Evolutionary conservation across 2,797 vertebrate genomes (phyloP).

Genomic region (Oryzias sinensis): DNA sequence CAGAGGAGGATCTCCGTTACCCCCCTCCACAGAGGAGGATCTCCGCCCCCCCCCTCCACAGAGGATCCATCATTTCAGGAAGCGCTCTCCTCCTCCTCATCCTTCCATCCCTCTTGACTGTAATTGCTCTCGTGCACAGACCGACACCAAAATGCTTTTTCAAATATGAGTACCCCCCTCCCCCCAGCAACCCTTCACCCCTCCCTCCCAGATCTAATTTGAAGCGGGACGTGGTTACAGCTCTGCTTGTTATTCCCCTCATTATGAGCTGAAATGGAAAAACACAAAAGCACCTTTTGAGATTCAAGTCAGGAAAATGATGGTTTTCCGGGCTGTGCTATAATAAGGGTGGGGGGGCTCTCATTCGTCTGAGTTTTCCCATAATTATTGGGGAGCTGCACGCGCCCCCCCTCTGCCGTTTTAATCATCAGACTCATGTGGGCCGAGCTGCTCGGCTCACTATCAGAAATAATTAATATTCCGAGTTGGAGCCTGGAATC

Average conservation of each 20-base stretch:
- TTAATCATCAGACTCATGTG: slow-evolving; percentile 44
- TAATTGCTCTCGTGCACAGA: slow-evolving; percentile 74
- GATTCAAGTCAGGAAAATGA: slow-evolving; percentile 65
- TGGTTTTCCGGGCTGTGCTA: slow-evolving; percentile 47
- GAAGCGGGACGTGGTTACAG: slow-evolving; percentile 67
- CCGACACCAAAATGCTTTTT: slow-evolving; percentile 76
- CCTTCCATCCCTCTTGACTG: slow-evolving; percentile 42
- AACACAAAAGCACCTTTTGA: slow-evolving; percentile 70
- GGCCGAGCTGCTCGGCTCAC: slow-evolving; percentile 32
- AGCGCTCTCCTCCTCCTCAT: slow-evolving; percentile 47
- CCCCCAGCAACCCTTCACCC: slow-evolving; percentile 17
- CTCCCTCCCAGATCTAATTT: slow-evolving; percentile 64
- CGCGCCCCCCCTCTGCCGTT: slow-evolving; percentile 24
- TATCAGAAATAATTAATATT: slow-evolving; percentile 38
- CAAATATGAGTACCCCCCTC: slow-evolving; percentile 60
- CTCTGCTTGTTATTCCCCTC: slow-evolving; percentile 74
- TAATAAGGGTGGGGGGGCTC: slow-evolving; percentile 48
- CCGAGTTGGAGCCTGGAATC: slow-evolving; percentile 13
- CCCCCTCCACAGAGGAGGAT: slow-evolving; percentile 19
- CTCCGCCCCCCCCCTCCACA: neutral
- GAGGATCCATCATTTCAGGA: slow-evolving; percentile 49
- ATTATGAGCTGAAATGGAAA: slow-evolving; percentile 72
- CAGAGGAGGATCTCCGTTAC: slow-evolving; percentile 1
- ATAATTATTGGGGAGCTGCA: slow-evolving; percentile 43
- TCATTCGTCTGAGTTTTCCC: slow-evolving; percentile 40